Evolutionary conservation across 1,140 invertebrate genomes (phyloP).

Genomic region (Formica exsecta): DNA sequence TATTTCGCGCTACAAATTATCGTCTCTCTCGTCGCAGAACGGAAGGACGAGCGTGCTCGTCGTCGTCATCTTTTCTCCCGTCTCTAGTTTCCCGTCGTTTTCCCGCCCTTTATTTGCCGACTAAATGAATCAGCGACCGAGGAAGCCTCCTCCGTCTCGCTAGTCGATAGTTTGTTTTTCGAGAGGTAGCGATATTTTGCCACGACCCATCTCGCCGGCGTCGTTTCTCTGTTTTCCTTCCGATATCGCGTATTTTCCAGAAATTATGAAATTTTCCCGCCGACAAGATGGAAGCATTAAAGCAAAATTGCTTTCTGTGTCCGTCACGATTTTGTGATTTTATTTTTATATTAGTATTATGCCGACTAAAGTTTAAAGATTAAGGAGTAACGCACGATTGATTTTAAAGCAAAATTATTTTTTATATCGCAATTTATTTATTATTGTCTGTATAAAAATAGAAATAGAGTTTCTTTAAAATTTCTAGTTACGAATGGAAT

Average conservation of each 20-base stretch:
- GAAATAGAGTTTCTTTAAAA: not conserved
- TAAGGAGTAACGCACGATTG: not conserved
- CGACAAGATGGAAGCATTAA: not conserved
- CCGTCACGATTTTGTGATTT: not conserved
- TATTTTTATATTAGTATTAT: not conserved
- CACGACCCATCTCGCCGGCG: not conserved
- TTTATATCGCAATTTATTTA: not conserved
- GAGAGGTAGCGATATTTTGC: constrained; percentile 44
- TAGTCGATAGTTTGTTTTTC: constrained; percentile 59
- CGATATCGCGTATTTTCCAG: not conserved
- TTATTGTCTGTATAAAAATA: not conserved
- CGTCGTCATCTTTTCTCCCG: constrained; percentile 6
- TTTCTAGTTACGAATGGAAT: not conserved
- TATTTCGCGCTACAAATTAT: constrained; percentile 39
- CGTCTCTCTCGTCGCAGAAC: constrained; percentile 7
- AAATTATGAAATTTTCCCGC: constrained; percentile 20
- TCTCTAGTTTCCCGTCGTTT: not conserved
- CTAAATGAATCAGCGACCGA: constrained; percentile 55
- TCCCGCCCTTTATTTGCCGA: constrained; percentile 39
- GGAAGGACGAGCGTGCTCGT: not conserved
- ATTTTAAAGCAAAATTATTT: not conserved
- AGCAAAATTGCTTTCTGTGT: not conserved
- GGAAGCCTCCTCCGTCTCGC: constrained; percentile 19
- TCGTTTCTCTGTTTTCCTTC: constrained; percentile 7
- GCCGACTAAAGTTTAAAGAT: not conserved